A percentile compares a stretch with the other conserved stretches of the same genome.
Conservation (phyloP, 2,888 invertebrate species). For the Drosophila longiperda region DNA sequence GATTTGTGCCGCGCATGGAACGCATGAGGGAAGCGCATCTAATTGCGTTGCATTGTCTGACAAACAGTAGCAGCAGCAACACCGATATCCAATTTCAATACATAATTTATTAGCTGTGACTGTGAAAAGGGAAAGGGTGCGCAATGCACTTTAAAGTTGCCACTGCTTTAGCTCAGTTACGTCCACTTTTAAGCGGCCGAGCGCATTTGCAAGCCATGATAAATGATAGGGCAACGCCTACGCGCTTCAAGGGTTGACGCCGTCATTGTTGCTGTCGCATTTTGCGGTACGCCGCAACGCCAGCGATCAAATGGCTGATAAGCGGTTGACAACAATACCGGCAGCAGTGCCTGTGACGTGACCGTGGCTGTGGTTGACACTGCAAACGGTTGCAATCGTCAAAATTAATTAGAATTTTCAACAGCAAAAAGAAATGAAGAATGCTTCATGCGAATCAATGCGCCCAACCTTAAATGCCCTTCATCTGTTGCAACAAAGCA, state of each 20-base stretch:
- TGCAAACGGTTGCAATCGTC: conserved; percentile 78
- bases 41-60: conserved; percentile 70
- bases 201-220: conserved; percentile 60
- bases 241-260: conserved; percentile 73
- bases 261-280: conserved; percentile 50
- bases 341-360: conserved; percentile 46
- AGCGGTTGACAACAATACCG: conserved; percentile 60
- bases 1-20: conserved; percentile 2
- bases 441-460: not conserved
- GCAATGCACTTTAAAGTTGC: conserved; percentile 64
- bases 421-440: conserved; percentile 34
- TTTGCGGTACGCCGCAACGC: conserved; percentile 75
- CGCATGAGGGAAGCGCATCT: conserved; percentile 30
- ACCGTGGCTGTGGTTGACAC: conserved; percentile 73
- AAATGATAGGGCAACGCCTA: conserved; percentile 74
- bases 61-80: conserved; percentile 3
- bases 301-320: conserved; percentile 71
- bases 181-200: conserved; percentile 42
- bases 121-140: conserved; percentile 39
- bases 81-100: conserved; percentile 68
- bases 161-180: conserved; percentile 20
- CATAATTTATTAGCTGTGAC: conserved; percentile 67
- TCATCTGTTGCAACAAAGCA: not conserved
- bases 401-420: conserved; percentile 80
- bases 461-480: conserved; percentile 24